Evolutionary conservation across 2,888 invertebrate species (phyloP), one percentile per base, ranked within the genome.

Genomic region (Pachydiplax longipennis): DNA sequence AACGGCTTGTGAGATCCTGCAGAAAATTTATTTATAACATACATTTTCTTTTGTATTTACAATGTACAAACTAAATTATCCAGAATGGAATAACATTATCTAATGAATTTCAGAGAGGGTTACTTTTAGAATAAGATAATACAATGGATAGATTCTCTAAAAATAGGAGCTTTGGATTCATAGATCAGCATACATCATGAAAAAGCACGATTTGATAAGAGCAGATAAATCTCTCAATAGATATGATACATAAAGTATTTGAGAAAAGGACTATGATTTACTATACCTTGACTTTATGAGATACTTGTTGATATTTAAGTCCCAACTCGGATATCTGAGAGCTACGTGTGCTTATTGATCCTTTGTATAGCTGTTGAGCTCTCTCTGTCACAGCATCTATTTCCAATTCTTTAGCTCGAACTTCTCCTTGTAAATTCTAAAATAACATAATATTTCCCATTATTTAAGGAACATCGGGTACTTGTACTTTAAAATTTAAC

Each of bases 371-470:
- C 92, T 97, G 96, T 93, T 99, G 98, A 0, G 98, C 98, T 92
- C 97, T 96, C 93, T 99, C 99, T 37, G 98, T 98, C 0, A 99
- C 97, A 90, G 97, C 97, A 93, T 99, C 99, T 91, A 99, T 98
- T 94, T 99, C 99, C 18, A 98, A 94, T 94, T 98, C 98, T 93
- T 98, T 98, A 4, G 98, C 98, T 81, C 97, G 95, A 0, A 98
- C 97, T 94, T 98, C 98, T 83, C 98, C 98, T 94, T 98, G 98
- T 48, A 98, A 94, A 44, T 95, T 95, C 94, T 97, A 96, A 1
- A 81, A 92, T 61, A 31, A 31, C 53, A 53, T 1, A 15, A 53
- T 53, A 18, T 18, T 53, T 44, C 10, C 10, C 6, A 44, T 44
- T 44, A 44, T 8, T 44, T 44, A 44, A 6, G 6, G 44, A 44